Conservation (phyloP, 2,113 vertebrate species). For the Amblyopsis rosae region DNA sequence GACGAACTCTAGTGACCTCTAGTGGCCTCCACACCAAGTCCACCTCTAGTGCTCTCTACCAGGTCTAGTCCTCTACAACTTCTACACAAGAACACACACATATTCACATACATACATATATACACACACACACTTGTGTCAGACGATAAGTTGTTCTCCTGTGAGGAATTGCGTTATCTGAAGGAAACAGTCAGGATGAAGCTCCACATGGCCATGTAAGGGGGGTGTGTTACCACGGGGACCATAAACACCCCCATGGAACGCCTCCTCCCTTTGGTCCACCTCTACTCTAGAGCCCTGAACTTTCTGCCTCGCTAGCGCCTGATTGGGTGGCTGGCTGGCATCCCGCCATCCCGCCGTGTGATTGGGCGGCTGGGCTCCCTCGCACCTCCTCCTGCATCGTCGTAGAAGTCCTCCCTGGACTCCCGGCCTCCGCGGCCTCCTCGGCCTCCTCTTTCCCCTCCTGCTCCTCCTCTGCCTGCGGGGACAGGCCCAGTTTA, state of each 20-base stretch:
- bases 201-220: too few species aligned
- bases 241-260: too few species aligned
- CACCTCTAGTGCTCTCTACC: too few species aligned
- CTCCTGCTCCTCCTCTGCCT: constrained; percentile 89
- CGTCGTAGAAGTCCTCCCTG: constrained; percentile 83
- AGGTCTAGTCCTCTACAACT: too few species aligned
- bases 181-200: neutral
- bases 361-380: constrained; percentile 26
- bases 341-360: constrained; percentile 6
- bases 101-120: too few species aligned
- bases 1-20: too few species aligned
- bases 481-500: constrained; percentile 75
- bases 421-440: constrained; percentile 86
- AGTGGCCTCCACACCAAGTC: too few species aligned
- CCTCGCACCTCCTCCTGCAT: constrained; percentile 73
- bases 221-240: too few species aligned
- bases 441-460: constrained; percentile 79
- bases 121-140: too few species aligned
- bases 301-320: too few species aligned
- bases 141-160: neutral
- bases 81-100: too few species aligned
- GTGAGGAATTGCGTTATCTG: neutral
- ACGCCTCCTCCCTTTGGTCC: constrained; percentile 20
- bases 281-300: constrained; percentile 1
- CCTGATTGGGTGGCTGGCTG: constrained; percentile 32